Conservation (phyloP, 2,113 vertebrate species). For the Neodon shergylaensis region DNA sequence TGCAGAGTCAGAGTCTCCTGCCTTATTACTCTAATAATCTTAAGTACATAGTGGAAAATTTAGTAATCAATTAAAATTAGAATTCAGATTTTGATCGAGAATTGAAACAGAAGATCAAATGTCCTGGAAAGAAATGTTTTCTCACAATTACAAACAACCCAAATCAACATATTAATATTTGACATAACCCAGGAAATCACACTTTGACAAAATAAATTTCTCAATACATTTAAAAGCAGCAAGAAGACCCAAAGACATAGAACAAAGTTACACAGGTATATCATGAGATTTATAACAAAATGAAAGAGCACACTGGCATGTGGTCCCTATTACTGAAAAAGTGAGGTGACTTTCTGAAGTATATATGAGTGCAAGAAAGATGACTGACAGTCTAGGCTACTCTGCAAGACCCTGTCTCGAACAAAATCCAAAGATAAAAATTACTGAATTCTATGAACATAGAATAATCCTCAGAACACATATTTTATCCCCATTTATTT, state of each 20-base stretch:
- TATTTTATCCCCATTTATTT: slow-evolving; percentile 52
- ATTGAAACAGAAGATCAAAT: slow-evolving; percentile 54
- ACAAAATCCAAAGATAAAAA: slow-evolving; percentile 33
- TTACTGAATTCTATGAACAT: slow-evolving; percentile 59
- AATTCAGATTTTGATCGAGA: not conserved
- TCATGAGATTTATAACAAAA: slow-evolving; percentile 39
- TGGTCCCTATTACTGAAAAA: slow-evolving; percentile 73
- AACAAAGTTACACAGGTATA: slow-evolving; percentile 36
- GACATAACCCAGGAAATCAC: not conserved
- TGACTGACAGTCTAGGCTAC: not conserved
- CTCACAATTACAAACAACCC: slow-evolving; percentile 31
- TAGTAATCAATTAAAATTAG: slow-evolving; percentile 32
- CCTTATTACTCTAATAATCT: not conserved
- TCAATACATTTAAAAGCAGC: slow-evolving; percentile 55
- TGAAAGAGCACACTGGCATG: slow-evolving; percentile 72
- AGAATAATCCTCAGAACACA: slow-evolving; percentile 43
- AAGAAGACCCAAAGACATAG: slow-evolving; percentile 15
- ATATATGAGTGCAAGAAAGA: slow-evolving; percentile 77
- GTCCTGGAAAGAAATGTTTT: slow-evolving; percentile 50
- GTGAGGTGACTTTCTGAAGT: slow-evolving; percentile 70
- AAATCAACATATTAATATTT: slow-evolving; percentile 60
- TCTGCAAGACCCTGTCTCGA: not conserved
- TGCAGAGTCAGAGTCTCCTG: not conserved
- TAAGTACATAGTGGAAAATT: slow-evolving; percentile 34
- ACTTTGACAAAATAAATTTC: slow-evolving; percentile 50